Evolutionary conservation across 1,140 invertebrate genomes (phyloP).

Genomic region (Drosophila ogumai): DNA sequence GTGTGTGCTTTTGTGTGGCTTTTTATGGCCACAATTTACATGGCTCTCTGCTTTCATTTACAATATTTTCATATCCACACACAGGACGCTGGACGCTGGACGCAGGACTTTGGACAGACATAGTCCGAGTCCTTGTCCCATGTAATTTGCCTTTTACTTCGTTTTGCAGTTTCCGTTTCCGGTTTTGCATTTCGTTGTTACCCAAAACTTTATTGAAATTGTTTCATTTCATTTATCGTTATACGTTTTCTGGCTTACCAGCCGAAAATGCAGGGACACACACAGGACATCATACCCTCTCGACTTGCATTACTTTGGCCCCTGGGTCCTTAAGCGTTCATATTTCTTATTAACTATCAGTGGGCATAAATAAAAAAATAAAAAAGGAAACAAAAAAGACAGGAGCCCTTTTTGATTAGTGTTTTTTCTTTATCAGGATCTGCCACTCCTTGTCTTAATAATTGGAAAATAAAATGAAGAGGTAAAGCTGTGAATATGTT

Average conservation of each 20-base stretch:
- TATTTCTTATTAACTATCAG: constrained; percentile 64
- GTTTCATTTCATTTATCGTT: constrained; percentile 79
- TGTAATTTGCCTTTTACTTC: constrained; percentile 79
- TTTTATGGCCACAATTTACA: constrained; percentile 74
- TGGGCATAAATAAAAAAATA: constrained; percentile 17
- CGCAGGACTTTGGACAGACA: not conserved
- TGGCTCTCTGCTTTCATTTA: constrained; percentile 74
- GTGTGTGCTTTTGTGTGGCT: constrained; percentile 55
- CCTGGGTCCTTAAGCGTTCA: constrained; percentile 29
- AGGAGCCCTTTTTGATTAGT: constrained; percentile 48
- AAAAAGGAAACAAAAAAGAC: not conserved
- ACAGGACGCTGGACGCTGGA: not conserved
- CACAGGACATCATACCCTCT: constrained; percentile 7
- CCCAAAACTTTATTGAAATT: constrained; percentile 78
- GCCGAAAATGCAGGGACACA: constrained; percentile 6
- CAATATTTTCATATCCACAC: constrained; percentile 65
- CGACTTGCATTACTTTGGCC: constrained; percentile 14
- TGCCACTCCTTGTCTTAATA: not conserved
- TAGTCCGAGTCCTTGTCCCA: constrained; percentile 32
- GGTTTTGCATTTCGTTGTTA: constrained; percentile 66
- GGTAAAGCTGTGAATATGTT: too few relatives aligned
- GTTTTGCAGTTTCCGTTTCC: constrained; percentile 69
- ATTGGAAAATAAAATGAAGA: constrained; percentile 1
- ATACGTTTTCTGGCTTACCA: constrained; percentile 66
- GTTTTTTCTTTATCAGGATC: constrained; percentile 38